These are phyloP conservation scores for Morphnarchus princeps DNA, from an alignment of 2,113 vertebrate species.

Conservation along the genomic window DNA sequence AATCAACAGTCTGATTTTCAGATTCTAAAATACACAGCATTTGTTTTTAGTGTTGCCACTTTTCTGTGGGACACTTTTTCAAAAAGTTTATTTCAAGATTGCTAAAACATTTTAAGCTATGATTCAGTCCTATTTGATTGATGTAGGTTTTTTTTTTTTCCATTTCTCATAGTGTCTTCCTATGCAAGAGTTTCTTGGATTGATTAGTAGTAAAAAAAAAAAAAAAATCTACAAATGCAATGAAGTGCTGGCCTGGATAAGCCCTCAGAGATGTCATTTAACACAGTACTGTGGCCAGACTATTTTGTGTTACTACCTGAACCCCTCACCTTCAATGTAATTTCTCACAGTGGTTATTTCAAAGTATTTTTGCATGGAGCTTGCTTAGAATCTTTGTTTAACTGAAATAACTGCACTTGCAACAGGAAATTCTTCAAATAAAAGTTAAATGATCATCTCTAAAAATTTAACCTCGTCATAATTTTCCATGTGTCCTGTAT, in stretches of 20 bases:
- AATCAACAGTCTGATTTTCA: background rate
- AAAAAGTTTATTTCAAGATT: background rate
- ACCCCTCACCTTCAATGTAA: background rate
- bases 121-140: background rate
- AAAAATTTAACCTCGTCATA: background rate
- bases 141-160: background rate
- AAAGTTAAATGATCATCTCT: background rate
- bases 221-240: background rate
- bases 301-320: background rate
- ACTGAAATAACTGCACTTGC: background rate
- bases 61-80: background rate
- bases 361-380: background rate
- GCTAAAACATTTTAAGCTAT: background rate
- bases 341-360: background rate
- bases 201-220: background rate
- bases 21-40: background rate
- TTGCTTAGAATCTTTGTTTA: background rate
- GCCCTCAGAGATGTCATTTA: background rate
- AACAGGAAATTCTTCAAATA: background rate
- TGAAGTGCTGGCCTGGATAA: background rate
- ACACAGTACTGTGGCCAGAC: background rate
- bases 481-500: background rate
- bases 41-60: background rate
- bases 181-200: background rate
- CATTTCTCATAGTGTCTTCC: background rate